Percentiles rank a stretch among this genome's conserved stretches.
Conservation (phyloP, 2,113 vertebrate species). For the Amia ocellicauda region DNA sequence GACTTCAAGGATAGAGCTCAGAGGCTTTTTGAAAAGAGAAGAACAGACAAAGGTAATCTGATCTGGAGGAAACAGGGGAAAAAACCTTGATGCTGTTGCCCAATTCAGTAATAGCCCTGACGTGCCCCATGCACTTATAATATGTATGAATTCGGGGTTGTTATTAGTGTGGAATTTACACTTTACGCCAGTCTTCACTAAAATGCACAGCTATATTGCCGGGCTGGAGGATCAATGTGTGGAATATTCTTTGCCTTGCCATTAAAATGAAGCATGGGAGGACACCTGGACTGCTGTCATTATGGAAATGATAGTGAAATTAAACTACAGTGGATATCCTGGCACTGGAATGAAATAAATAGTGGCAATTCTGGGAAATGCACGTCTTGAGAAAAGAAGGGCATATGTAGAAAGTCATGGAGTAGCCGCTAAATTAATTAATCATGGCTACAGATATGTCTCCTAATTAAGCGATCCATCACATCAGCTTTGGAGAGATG, state of each 20-base stretch:
- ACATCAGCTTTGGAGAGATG: background rate
- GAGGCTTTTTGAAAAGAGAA: too few relatives aligned
- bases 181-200: too few relatives aligned
- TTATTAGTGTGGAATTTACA: too few relatives aligned
- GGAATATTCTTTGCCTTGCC: background rate
- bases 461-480: background rate
- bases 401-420: background rate
- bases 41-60: too few relatives aligned
- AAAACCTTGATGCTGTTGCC: background rate
- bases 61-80: too few relatives aligned
- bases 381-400: background rate
- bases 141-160: too few relatives aligned
- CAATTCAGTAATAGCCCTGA: background rate
- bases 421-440: background rate
- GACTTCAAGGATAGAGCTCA: too few relatives aligned
- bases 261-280: background rate
- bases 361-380: background rate
- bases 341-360: background rate
- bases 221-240: too few relatives aligned
- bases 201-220: too few relatives aligned
- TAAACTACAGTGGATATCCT: background rate
- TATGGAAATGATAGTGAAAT: constrained; percentile 62
- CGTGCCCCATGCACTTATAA: background rate
- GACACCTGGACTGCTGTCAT: constrained; percentile 52
- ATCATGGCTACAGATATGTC: background rate